A percentile compares a stretch with the other conserved stretches of the same genome.
Conservation (phyloP, 2,888 invertebrate genomes). For the Cheilosia pagana region DNA sequence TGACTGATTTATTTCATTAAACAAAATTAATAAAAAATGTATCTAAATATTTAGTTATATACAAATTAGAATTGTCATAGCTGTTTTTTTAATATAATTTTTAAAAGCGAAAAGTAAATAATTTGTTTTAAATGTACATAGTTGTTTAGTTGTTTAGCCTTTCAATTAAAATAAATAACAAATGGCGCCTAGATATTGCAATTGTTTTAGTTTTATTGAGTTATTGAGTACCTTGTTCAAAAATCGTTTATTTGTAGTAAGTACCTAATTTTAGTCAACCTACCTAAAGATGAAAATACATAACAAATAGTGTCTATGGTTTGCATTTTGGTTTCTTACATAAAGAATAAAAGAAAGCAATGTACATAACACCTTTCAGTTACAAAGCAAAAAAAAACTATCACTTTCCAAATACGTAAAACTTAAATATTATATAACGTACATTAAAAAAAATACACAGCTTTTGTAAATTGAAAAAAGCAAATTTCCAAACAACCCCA, state of each 20-base stretch:
- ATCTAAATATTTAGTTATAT: constrained; percentile 31
- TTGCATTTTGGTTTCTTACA: constrained; percentile 50
- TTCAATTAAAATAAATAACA: constrained; percentile 21
- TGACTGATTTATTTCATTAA: constrained; percentile 57
- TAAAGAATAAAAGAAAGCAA: constrained; percentile 12
- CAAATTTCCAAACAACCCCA: constrained; percentile 37
- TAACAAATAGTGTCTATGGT: constrained; percentile 28
- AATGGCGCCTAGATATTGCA: constrained; percentile 54
- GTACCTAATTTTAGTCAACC: constrained; percentile 17
- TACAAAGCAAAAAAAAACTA: constrained; percentile 52
- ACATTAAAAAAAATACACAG: constrained; percentile 29
- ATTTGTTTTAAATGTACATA: constrained; percentile 13
- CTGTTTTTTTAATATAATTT: constrained; percentile 14
- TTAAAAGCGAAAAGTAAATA: constrained; percentile 5
- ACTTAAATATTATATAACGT: constrained; percentile 47
- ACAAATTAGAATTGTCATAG: not conserved
- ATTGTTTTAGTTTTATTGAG: constrained; percentile 34
- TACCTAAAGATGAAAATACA: constrained; percentile 11
- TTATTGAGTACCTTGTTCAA: constrained; percentile 43
- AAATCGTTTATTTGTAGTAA: constrained; percentile 7
- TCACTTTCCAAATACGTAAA: constrained; percentile 58
- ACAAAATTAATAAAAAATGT: constrained; percentile 25
- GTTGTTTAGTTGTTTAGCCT: constrained; percentile 27
- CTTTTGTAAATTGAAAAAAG: constrained; percentile 46
- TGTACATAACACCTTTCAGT: constrained; percentile 67